Conservation (phyloP, 2,113 vertebrate genomes). For the Bungarus multicinctus region DNA sequence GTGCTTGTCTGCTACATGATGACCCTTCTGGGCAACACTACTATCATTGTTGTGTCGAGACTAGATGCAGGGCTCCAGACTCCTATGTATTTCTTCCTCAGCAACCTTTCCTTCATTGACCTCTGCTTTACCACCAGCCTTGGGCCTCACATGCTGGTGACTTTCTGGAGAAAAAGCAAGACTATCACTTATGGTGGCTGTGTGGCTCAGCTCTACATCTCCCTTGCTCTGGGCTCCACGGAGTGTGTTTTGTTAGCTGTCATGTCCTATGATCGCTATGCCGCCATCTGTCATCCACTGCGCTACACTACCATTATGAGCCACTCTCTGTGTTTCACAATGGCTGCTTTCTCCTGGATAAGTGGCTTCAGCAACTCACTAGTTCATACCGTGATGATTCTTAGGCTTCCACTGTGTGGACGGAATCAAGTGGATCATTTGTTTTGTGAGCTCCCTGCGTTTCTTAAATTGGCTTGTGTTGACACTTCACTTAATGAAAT, state of each 20-base stretch:
- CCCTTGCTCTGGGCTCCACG: slow-evolving; percentile 10
- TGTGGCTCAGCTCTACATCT: slow-evolving; percentile 28
- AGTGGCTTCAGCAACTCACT: slow-evolving; percentile 47
- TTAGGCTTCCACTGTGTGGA: slow-evolving; percentile 23
- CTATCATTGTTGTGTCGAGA: slow-evolving; percentile 33
- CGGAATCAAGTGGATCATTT: slow-evolving; percentile 29
- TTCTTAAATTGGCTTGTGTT: slow-evolving; percentile 38
- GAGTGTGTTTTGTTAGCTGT: slow-evolving; percentile 29
- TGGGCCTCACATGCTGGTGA: slow-evolving; percentile 29
- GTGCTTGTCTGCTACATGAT: slow-evolving; percentile 50
- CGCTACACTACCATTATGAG: slow-evolving; percentile 44
- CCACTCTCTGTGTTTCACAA: slow-evolving; percentile 30
- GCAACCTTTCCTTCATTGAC: background rate
- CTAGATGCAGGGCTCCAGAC: slow-evolving; percentile 26
- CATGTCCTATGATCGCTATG: slow-evolving; percentile 29
- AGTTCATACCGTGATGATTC: slow-evolving; percentile 29
- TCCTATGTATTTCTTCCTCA: slow-evolving; percentile 12
- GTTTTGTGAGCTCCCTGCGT: background rate
- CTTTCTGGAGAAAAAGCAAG: slow-evolving; percentile 33
- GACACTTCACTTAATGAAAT: slow-evolving; percentile 26
- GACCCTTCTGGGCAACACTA: slow-evolving; percentile 47
- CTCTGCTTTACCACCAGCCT: slow-evolving; percentile 41
- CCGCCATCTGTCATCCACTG: slow-evolving; percentile 5
- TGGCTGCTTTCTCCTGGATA: slow-evolving; percentile 38
- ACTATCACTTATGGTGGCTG: slow-evolving; percentile 26